phyloP scores from a whole-genome alignment of 2,888 invertebrate genomes.

The Petrolisthes cinctipes region DNA sequence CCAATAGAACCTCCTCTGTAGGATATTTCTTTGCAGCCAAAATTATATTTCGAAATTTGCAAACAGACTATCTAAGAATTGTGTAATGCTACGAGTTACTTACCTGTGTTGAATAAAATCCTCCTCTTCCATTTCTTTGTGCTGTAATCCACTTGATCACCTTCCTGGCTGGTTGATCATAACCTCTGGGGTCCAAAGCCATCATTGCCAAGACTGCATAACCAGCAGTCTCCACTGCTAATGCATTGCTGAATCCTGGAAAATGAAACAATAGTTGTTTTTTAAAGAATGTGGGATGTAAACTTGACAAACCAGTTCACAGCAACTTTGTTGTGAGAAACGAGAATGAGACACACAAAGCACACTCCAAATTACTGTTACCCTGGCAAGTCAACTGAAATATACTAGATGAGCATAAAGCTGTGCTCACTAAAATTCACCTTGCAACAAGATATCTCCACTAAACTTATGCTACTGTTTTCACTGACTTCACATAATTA shows the following conservation, averaged over 20 bases:
- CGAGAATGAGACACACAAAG: too few species aligned
- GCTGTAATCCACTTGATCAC: constrained; percentile 81
- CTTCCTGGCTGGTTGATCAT: constrained; percentile 71
- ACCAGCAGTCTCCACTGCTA: constrained; percentile 78
- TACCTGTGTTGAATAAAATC: constrained; percentile 75
- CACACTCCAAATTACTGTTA: too few species aligned
- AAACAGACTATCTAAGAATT: background rate
- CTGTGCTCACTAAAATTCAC: too few species aligned
- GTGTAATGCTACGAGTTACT: background rate
- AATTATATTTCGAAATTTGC: too few species aligned
- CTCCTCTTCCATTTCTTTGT: constrained; percentile 78
- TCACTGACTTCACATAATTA: background rate
- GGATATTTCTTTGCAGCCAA: too few species aligned
- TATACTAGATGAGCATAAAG: too few species aligned
- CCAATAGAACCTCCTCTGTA: too few species aligned
- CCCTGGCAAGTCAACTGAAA: too few species aligned
- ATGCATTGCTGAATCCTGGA: constrained; percentile 3
- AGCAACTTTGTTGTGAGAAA: too few species aligned
- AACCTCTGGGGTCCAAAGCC: background rate
- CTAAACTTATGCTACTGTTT: background rate
- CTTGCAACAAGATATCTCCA: too few species aligned
- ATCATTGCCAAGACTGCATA: constrained; percentile 77
- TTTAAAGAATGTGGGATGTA: too few species aligned
- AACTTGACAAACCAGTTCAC: too few species aligned
- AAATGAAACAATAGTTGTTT: background rate